phyloP scores from a whole-genome alignment of 2,888 invertebrate species.

The Hirtodrosophila trivittata region DNA sequence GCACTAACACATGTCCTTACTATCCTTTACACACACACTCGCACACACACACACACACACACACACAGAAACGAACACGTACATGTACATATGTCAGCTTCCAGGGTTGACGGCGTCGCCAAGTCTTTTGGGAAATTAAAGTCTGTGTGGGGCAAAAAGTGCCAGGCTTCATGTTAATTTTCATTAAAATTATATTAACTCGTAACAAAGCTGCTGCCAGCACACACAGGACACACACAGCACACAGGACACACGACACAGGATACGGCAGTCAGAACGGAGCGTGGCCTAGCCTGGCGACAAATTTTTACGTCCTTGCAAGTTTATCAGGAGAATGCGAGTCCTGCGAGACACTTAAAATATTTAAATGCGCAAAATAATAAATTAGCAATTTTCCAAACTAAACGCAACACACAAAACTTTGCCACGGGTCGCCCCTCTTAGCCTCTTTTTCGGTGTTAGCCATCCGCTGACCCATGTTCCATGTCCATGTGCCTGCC shows the following conservation, averaged over 20 bases:
- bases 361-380: constrained; percentile 81
- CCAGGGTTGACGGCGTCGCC: constrained; percentile 27
- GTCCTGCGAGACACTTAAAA: constrained; percentile 78
- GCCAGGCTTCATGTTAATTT: constrained; percentile 80
- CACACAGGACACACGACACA: constrained; percentile 11
- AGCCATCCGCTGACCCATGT: constrained; percentile 21
- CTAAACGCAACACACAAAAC: constrained; percentile 55
- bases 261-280: constrained; percentile 2
- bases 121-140: constrained; percentile 78
- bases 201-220: constrained; percentile 67
- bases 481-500: constrained; percentile 13
- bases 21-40: constrained; percentile 17
- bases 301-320: constrained; percentile 77
- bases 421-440: constrained; percentile 12
- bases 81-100: constrained; percentile 23
- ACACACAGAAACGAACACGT: constrained; percentile 12
- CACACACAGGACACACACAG: constrained; percentile 22
- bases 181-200: constrained; percentile 81
- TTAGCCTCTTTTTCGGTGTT: constrained; percentile 19
- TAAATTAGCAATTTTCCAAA: constrained; percentile 76
- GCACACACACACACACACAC: constrained; percentile 11
- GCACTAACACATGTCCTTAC: constrained; percentile 42
- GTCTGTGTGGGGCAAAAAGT: constrained; percentile 71
- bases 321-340: constrained; percentile 57
- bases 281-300: constrained; percentile 45